Conservation (phyloP, 1,140 invertebrate species). For the Caenorhabditis inopinata region DNA sequence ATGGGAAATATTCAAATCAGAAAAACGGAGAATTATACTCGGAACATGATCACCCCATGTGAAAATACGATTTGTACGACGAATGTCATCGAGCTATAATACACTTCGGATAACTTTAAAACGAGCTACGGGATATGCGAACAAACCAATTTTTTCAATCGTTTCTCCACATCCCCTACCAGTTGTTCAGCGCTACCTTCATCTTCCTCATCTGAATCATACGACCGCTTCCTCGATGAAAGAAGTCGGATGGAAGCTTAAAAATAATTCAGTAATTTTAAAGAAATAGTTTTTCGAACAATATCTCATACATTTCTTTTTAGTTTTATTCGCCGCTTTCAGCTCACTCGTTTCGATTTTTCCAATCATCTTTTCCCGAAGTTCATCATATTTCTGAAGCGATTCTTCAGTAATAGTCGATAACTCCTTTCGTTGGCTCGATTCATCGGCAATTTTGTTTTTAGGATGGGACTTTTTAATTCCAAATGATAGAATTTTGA, state of each 20-base stretch:
- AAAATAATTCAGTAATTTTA: not conserved
- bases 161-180: not conserved
- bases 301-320: no score
- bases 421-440: not conserved
- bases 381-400: not conserved
- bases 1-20: constrained; percentile 45
- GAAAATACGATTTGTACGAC: constrained; percentile 59
- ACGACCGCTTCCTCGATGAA: not conserved
- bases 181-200: not conserved
- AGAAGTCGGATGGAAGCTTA: not conserved
- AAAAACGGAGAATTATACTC: constrained; percentile 57
- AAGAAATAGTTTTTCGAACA: not conserved
- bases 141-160: not conserved
- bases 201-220: not conserved
- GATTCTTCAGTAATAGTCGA: not conserved
- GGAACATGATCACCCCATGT: constrained; percentile 61
- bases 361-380: constrained; percentile 12
- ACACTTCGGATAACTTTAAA: not conserved
- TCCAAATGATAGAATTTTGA: not conserved
- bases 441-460: not conserved
- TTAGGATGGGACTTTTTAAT: not conserved
- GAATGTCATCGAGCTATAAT: constrained; percentile 43
- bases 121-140: no score
- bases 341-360: not conserved
- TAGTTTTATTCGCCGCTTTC: not conserved